These are phyloP conservation scores for Caenorhabditis elegans DNA, from an alignment of 1,140 invertebrate species.

Conservation along the genomic window DNA sequence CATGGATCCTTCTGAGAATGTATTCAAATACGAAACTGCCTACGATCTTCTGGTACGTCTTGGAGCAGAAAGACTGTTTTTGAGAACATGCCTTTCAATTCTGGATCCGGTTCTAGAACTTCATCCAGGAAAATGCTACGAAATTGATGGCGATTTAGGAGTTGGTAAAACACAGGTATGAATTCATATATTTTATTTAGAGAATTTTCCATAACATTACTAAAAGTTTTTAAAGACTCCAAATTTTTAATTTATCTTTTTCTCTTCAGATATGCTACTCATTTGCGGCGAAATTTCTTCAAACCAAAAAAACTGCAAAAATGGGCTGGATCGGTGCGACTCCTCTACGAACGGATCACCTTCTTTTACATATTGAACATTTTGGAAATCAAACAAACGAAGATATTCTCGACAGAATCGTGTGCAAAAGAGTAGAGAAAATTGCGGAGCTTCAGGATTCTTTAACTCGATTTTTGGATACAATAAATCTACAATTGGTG, in stretches of 20 bases:
- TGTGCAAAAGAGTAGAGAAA: not conserved
- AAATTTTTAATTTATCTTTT: too few species aligned
- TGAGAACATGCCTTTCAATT: not conserved
- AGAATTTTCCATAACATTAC: too few species aligned
- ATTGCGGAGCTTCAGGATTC: not conserved
- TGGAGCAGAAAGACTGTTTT: not conserved
- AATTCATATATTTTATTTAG: not conserved
- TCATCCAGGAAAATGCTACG: constrained; percentile 2
- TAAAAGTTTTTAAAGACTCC: too few species aligned
- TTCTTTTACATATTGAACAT: not conserved
- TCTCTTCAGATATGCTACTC: constrained; percentile 23
- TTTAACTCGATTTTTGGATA: not conserved
- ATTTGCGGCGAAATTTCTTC: not conserved
- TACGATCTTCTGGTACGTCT: constrained; percentile 4
- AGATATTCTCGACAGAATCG: not conserved
- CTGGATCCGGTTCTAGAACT: not conserved
- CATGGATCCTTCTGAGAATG: not conserved
- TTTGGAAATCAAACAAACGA: not conserved
- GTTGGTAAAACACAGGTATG: constrained; percentile 40
- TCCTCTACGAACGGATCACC: not conserved
- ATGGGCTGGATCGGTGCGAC: not conserved
- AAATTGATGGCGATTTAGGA: constrained; percentile 26
- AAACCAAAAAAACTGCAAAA: not conserved
- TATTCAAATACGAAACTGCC: not conserved
- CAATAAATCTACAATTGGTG: not conserved